Evolutionary conservation across 2,888 invertebrate species (phyloP).

Genomic region (Amphiduros pacificus): DNA sequence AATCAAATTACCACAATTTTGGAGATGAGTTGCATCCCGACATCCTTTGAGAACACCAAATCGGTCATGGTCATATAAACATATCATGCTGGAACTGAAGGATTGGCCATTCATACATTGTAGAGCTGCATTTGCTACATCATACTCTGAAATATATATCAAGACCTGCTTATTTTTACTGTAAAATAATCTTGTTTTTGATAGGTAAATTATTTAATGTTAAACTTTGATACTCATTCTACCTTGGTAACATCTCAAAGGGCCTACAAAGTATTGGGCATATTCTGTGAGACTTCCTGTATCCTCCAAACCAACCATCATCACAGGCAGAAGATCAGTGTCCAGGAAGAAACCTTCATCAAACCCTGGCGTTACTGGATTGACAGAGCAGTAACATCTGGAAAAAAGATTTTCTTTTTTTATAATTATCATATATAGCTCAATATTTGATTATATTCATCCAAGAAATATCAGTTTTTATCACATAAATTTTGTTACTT

Average conservation of each 20-base stretch:
- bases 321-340: background rate
- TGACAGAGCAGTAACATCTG: background rate
- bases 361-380: background rate
- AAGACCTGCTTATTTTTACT: too few species aligned
- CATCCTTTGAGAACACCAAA: background rate
- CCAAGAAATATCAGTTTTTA: background rate
- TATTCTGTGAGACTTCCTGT: background rate
- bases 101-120: conserved; percentile 11
- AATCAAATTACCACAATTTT: conserved; percentile 6
- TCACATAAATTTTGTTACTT: too few species aligned
- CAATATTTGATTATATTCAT: background rate
- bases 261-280: background rate
- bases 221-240: too few species aligned
- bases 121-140: background rate
- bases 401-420: background rate
- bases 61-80: background rate
- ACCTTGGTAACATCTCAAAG: conserved; percentile 7
- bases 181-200: too few species aligned
- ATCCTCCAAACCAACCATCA: background rate
- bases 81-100: background rate
- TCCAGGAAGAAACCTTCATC: conserved; percentile 2
- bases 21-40: conserved; percentile 7
- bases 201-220: too few species aligned
- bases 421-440: too few species aligned
- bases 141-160: background rate